Base-by-base conservation (phyloP, 37 sponge, comb jelly and placozoan genomes). In the Oscarella lobularis region DNA sequence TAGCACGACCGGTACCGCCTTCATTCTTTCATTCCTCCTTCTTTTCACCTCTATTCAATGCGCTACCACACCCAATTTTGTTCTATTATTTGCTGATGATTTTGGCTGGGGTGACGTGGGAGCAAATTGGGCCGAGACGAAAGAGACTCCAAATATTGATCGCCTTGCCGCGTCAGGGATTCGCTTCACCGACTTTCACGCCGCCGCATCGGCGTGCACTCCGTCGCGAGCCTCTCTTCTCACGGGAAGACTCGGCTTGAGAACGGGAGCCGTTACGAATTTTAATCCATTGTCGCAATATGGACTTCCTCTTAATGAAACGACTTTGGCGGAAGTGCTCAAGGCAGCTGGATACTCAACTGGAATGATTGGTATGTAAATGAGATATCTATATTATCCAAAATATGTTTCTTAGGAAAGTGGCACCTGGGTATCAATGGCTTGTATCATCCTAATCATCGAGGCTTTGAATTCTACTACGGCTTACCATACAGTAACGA, bases 381-480 rank as follows among this genome's bases (percentile, higher is more conserved):
- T 48, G 14, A 27, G 14, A 9, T 20, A 27, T 9, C 14, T 27
- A 48, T 48, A 48, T 20, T 9, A 20, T 27, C 60, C 20, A 20
- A 20, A 27, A 20, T n/a, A n/a, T n/a, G n/a, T n/a, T n/a, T n/a
- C n/a, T 9, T 20, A 48, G 79, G 79, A 32, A 78, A 78, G 39
- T 78, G 79, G 79, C 79, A 78, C 67, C 72, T 78, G 2, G 79
- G 79, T 1, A 40, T 40, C 39, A n/a, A 31, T 37, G 41, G 37
- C 1, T 31, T 40, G 9, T 78, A 71, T 48, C 79, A 78, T 38
- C 79, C 79, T 14, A 33, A 31, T 4, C 9, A 9, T 20, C 30
- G 72, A 71, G 79, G 79, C n/a, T 78, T 78, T 72, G 79, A 78
- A 36, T 71, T 37, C 40, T 78, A 78, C 31, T 78, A 37, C 29